Evolutionary conservation across 2,888 invertebrate genomes (phyloP), one percentile per base, ranked within the genome.

Genomic region (Agrotis puta): DNA sequence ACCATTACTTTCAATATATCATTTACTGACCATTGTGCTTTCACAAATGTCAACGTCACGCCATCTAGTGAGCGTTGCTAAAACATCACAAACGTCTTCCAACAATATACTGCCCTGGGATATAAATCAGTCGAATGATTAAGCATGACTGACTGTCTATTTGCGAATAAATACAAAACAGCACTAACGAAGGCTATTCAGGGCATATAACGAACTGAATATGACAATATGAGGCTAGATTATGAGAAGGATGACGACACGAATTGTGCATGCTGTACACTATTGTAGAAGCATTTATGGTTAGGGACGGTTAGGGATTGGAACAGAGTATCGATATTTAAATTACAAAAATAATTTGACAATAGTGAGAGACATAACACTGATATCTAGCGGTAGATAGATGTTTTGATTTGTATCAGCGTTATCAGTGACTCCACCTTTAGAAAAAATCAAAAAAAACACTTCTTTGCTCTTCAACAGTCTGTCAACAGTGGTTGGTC

Each of bases 131-230:
- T 69, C 61, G 84, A 88, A 89, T 92, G 93, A 94, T 92, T 88
- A 88, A 90, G 90, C 92, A 92, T 92, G 93, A 94, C 92, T 89
- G 93, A 91, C 91, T 87, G 88, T 88, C 88, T 87, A 90, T 76
- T 85, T 59, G 86, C 80, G 61, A 92, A 92, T 91, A 93, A 93
- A 89, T 92, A 91, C 90, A 90, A 92, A 90, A 89, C 87, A 81
- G 85, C 91, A 89, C 94, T 95, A 95, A 95, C 95, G 95, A 95
- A 92, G 85, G 71, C 92, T 89, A 95, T 95, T 94, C 94, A 94
- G 84, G 70, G 79, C 85, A 89, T 88, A 92, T 91, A 86, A 84
- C 87, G 86, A 87, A 87, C 84, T 86, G 82, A 79, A 84, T 88
- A 88, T 86, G 88, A 88, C 89, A 90, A 90, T 89, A 82, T 86